A percentile compares a stretch with the other conserved stretches of the same genome.
Evolutionary conservation across 1,140 invertebrate genomes (phyloP).

Genomic region (Coboldia fuscipes): DNA sequence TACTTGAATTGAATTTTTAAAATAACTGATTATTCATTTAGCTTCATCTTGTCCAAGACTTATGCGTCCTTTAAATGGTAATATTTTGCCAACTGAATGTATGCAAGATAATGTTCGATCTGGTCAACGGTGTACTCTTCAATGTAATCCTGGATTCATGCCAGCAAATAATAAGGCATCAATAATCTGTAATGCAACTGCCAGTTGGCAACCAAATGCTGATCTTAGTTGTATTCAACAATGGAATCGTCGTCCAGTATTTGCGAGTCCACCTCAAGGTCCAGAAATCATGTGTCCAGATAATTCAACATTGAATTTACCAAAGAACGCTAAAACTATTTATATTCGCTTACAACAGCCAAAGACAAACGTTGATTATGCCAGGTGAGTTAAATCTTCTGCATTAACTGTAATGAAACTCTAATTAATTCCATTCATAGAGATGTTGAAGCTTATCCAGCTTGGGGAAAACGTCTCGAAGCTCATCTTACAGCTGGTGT

Average conservation of each 20-base stretch:
- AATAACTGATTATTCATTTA: constrained; percentile 7
- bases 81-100: constrained; percentile 22
- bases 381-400: constrained; percentile 22
- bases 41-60: constrained; percentile 21
- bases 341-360: constrained; percentile 37
- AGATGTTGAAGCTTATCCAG: constrained; percentile 33
- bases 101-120: constrained; percentile 16
- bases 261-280: background rate
- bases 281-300: constrained; percentile 42
- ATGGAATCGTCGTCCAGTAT: constrained; percentile 6
- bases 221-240: constrained; percentile 16
- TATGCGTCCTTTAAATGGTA: constrained; percentile 18
- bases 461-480: constrained; percentile 39
- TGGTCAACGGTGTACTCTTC: constrained; percentile 21
- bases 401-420: background rate
- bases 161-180: constrained; percentile 6
- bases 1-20: too few species aligned
- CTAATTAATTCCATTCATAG: constrained; percentile 15
- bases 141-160: constrained; percentile 21
- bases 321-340: constrained; percentile 24
- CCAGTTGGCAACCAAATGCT: constrained; percentile 11
- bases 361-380: constrained; percentile 41
- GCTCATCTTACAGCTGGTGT: constrained; percentile 32
- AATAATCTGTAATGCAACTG: constrained; percentile 9
- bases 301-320: constrained; percentile 31